Conservation (phyloP, 2,113 vertebrate genomes). For the Leucopsar rothschildi region DNA sequence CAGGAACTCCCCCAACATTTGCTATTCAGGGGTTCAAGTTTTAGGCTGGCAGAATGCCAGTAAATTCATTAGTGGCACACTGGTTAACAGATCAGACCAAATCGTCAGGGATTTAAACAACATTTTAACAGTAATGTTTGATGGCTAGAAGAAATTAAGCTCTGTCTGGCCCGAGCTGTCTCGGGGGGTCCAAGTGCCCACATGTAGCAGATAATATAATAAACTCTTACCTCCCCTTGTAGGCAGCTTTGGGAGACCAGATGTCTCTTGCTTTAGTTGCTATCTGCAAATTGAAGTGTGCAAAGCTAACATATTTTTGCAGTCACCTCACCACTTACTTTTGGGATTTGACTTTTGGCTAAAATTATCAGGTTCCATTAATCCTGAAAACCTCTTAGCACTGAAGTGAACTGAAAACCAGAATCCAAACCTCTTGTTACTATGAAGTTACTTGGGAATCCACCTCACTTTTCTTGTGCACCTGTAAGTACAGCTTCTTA, state of each 20-base stretch:
- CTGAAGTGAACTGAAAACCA: background rate
- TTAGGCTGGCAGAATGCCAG: conserved; percentile 1
- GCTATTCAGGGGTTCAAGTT: background rate
- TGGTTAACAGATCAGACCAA: background rate
- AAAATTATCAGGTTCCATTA: background rate
- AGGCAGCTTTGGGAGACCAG: background rate
- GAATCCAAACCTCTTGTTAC: background rate
- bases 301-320: background rate
- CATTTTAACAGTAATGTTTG: background rate
- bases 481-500: background rate
- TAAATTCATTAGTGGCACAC: background rate
- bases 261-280: background rate
- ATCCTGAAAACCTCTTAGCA: background rate
- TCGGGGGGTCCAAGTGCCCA: background rate
- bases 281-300: background rate
- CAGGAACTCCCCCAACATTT: background rate
- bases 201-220: background rate
- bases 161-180: background rate
- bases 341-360: background rate
- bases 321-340: background rate
- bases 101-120: background rate
- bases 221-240: background rate
- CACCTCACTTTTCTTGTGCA: background rate
- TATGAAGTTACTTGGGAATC: background rate
- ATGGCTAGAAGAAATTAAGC: conserved; percentile 5